Base-by-base conservation (phyloP, 2,797 vertebrate genomes). In the Manis crassicaudata region DNA sequence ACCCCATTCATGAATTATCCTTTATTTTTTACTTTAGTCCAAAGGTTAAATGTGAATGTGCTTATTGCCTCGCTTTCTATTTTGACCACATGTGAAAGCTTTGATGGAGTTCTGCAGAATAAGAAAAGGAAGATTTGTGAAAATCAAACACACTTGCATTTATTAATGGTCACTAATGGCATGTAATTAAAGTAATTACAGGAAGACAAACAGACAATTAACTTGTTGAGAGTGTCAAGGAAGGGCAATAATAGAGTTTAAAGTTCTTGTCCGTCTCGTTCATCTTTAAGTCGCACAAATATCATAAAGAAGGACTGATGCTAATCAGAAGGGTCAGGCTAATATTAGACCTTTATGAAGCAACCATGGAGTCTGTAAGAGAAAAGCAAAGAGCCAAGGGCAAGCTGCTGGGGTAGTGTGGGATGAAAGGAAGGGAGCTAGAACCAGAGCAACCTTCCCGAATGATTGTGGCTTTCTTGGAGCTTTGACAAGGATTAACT, bases 131-230 rank as follows among this genome's bases (percentile, higher is more conserved):
- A 95, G 84, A 77, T 93, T 92, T 97, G 63, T 89, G 72, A 92
- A 95, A 95, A 96, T 79, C 75, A 97, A 92, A 91, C 68, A 72
- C 72, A 76, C 91, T 97, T 97, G 72, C 94, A 93, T 95, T 93
- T 97, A 97, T 97, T 96, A 97, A 96, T 96, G 93, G 94, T 96
- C 97, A 97, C 88, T 97, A 97, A 97, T 98, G 97, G 86, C 96
- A 88, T 96, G 91, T 95, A 95, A 97, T 98, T 97, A 97, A 96
- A 85, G 92, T 95, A 95, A 97, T 97, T 96, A 96, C 83, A 95
- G 92, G 88, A 96, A 97, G 97, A 84, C 84, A 97, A 97, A 96
- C 95, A 98, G 97, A 97, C 94, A 98, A 96, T 97, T 98, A 97
- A 94, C 94, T 97, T 96, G 95, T 96, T 97, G 95, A 14, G 96